Percentiles rank a stretch among this genome's conserved stretches.
These are phyloP conservation scores for Anabas testudineus DNA, from an alignment of 2,797 vertebrate genomes.

Conservation along the genomic window DNA sequence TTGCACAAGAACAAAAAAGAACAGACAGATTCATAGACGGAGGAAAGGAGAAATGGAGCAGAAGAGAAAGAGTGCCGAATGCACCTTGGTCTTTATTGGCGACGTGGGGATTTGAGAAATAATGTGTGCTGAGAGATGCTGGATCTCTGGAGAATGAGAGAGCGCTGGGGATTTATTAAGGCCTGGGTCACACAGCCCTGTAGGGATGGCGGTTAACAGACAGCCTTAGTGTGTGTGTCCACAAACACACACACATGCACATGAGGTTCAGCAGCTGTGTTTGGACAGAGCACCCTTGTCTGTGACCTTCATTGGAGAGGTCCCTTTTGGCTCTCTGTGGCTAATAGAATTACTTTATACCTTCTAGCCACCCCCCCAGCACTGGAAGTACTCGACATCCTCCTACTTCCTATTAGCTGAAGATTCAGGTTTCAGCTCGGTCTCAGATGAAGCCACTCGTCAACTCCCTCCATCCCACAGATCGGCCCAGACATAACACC, in stretches of 20 bases:
- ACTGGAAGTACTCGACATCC: slow-evolving; percentile 30
- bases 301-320: slow-evolving; percentile 68
- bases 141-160: slow-evolving; percentile 60
- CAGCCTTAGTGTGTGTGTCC: slow-evolving; percentile 44
- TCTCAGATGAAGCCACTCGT: slow-evolving; percentile 33
- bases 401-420: slow-evolving; percentile 34
- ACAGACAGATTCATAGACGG: slow-evolving; percentile 18
- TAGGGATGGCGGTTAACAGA: slow-evolving; percentile 54
- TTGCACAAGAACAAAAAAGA: slow-evolving; percentile 29
- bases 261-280: slow-evolving; percentile 80
- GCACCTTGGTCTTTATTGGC: slow-evolving; percentile 67
- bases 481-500: slow-evolving; percentile 44
- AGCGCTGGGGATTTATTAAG: slow-evolving; percentile 73
- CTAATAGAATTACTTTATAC: slow-evolving; percentile 50
- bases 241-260: slow-evolving; percentile 39
- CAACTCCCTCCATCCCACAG: slow-evolving; percentile 29
- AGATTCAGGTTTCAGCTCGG: slow-evolving; percentile 56
- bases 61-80: slow-evolving; percentile 68
- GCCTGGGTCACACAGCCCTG: slow-evolving; percentile 44
- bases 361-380: slow-evolving; percentile 10
- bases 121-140: slow-evolving; percentile 78
- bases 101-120: slow-evolving; percentile 75
- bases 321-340: slow-evolving; percentile 23
- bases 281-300: slow-evolving; percentile 79
- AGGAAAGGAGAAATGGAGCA: slow-evolving; percentile 37